These are phyloP conservation scores for Nerophis ophidion DNA, from an alignment of 2,113 vertebrate genomes.

Conservation along the genomic window DNA sequence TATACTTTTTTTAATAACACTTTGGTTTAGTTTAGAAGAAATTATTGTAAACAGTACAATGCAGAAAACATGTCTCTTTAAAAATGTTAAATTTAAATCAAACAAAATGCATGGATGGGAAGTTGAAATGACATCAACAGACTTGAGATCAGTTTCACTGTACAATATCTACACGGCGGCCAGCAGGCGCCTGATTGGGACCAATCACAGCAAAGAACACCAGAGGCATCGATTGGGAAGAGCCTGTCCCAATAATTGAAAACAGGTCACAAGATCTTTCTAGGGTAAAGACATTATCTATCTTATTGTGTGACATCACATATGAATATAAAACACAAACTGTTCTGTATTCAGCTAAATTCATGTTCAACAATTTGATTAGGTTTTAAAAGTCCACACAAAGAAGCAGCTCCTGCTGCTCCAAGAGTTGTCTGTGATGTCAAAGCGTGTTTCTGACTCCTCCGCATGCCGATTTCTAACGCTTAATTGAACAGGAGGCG, in stretches of 20 bases:
- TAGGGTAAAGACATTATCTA: no score
- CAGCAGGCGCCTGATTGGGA: slow-evolving; percentile 17
- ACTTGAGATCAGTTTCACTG: slow-evolving; percentile 55
- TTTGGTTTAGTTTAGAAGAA: slow-evolving; percentile 77
- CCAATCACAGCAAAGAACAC: slow-evolving; percentile 24
- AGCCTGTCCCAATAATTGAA: not conserved
- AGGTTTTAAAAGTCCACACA: no score
- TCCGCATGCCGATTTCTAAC: no score
- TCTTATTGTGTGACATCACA: no score
- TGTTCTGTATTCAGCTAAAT: no score
- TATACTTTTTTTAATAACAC: slow-evolving; percentile 61
- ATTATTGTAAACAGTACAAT: slow-evolving; percentile 52
- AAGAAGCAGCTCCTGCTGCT: no score
- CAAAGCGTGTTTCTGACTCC: slow-evolving; percentile 1
- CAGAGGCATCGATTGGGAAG: not conserved
- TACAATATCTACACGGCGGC: slow-evolving; percentile 59
- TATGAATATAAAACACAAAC: no score
- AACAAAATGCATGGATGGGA: slow-evolving; percentile 30
- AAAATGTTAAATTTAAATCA: slow-evolving; percentile 59
- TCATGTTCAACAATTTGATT: no score
- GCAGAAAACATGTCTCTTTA: slow-evolving; percentile 46
- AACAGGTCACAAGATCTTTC: no score
- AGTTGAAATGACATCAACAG: slow-evolving; percentile 33
- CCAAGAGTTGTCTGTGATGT: no score
- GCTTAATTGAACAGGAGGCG: no score